These are phyloP conservation scores for Aethes cnicana DNA, from an alignment of 2,888 invertebrate species.

Conservation along the genomic window DNA sequence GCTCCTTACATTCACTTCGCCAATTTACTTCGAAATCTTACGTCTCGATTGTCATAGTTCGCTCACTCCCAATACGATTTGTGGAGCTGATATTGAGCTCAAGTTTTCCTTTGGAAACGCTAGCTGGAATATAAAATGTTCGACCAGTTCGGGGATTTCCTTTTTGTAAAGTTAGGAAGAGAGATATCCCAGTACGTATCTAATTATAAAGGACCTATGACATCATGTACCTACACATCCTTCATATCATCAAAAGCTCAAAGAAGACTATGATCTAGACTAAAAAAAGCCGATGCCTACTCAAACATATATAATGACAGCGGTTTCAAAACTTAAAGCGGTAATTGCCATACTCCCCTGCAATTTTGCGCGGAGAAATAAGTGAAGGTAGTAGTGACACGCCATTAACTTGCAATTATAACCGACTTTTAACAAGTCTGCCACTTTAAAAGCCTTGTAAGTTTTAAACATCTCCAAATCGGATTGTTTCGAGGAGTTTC, in stretches of 20 bases:
- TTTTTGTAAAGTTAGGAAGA: not conserved
- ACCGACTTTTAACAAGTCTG: slow-evolving; percentile 41
- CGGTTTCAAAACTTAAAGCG: not conserved
- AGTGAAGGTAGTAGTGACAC: slow-evolving; percentile 33
- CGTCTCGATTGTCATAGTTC: slow-evolving; percentile 2
- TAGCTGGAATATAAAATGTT: too few relatives aligned
- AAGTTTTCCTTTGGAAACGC: too few relatives aligned
- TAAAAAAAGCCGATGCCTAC: not conserved
- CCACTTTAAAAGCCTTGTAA: slow-evolving; percentile 34
- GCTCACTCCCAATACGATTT: not conserved
- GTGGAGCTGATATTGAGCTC: too few relatives aligned
- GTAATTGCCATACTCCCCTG: slow-evolving; percentile 17
- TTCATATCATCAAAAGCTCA: too few relatives aligned
- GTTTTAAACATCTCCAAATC: slow-evolving; percentile 41
- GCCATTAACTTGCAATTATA: slow-evolving; percentile 40
- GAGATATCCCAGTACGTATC: slow-evolving; percentile 7
- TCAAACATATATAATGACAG: not conserved
- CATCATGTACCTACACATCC: too few relatives aligned
- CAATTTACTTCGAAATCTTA: slow-evolving; percentile 8
- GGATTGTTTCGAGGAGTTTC: slow-evolving; percentile 47
- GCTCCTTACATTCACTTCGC: slow-evolving; percentile 27
- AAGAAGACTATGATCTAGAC: too few relatives aligned
- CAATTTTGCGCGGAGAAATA: slow-evolving; percentile 31
- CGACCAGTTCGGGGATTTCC: not conserved
- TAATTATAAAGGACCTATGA: not conserved